phyloP scores from a whole-genome alignment of 2,113 vertebrate species.

The Gnathonemus longibarbis region DNA sequence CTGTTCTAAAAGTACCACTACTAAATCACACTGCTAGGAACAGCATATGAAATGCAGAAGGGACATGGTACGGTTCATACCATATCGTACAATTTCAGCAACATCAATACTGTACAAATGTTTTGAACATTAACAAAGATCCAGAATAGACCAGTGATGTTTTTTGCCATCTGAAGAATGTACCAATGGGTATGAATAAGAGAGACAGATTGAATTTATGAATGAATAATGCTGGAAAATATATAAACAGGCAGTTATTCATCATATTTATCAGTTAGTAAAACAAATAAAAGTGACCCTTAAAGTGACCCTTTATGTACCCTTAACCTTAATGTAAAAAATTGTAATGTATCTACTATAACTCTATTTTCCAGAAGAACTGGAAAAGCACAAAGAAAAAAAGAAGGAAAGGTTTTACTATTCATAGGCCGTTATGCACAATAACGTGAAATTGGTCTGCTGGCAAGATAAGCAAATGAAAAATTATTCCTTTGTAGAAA shows the following conservation, averaged over 20 bases:
- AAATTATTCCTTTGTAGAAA: neutral
- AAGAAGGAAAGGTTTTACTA: neutral
- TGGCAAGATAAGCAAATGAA: neutral
- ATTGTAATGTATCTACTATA: neutral
- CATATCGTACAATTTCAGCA: neutral
- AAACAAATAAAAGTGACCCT: neutral
- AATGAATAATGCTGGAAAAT: neutral
- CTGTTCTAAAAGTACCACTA: neutral
- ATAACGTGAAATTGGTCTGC: neutral
- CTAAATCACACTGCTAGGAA: neutral
- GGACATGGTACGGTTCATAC: neutral
- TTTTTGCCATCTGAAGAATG: neutral
- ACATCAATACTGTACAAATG: neutral
- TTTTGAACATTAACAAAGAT: neutral
- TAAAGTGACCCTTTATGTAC: neutral
- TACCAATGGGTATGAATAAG: neutral
- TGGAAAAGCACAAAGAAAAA: neutral
- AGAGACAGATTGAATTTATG: neutral
- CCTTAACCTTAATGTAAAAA: neutral
- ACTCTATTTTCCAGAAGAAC: neutral
- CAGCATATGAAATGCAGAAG: neutral
- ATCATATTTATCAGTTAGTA: neutral
- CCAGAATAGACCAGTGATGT: neutral
- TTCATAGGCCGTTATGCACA: neutral
- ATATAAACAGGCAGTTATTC: neutral